These are phyloP conservation scores for Pseudococcus jackbeardsleyi DNA, from an alignment of 2,888 invertebrate species.

Conservation along the genomic window DNA sequence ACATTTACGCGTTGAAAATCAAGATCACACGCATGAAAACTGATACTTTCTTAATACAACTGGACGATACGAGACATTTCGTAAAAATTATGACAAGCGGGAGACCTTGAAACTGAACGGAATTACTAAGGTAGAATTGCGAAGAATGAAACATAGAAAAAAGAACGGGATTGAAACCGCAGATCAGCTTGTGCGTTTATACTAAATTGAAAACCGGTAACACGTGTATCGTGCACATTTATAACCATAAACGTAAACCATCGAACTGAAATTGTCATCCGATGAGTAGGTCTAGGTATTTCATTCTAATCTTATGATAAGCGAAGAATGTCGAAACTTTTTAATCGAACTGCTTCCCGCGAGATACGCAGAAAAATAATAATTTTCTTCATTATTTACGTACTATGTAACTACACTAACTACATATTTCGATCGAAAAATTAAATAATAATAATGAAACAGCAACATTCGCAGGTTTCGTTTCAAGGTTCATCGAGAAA, in stretches of 20 bases:
- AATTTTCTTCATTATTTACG: no score
- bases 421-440: neutral
- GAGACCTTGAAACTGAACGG: conserved; percentile 27
- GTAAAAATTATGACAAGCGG: conserved; percentile 4
- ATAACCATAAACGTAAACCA: conserved; percentile 1
- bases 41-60: conserved; percentile 3
- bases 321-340: neutral
- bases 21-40: neutral
- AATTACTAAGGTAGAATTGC: conserved; percentile 16
- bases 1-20: neutral
- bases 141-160: neutral
- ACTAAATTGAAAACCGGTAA: conserved; percentile 15
- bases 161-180: conserved; percentile 2
- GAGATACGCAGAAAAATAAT: no score
- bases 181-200: neutral
- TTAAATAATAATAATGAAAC: neutral
- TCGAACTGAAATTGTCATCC: neutral
- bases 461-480: neutral
- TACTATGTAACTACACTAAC: neutral
- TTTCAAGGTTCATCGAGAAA: neutral
- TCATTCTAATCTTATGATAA: neutral
- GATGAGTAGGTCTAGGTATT: neutral
- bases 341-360: no score
- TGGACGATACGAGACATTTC: neutral
- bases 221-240: neutral